Evolutionary conservation across 1,140 invertebrate species (phyloP), one percentile per base, ranked within the genome.

Genomic region (Cydia pomonella): DNA sequence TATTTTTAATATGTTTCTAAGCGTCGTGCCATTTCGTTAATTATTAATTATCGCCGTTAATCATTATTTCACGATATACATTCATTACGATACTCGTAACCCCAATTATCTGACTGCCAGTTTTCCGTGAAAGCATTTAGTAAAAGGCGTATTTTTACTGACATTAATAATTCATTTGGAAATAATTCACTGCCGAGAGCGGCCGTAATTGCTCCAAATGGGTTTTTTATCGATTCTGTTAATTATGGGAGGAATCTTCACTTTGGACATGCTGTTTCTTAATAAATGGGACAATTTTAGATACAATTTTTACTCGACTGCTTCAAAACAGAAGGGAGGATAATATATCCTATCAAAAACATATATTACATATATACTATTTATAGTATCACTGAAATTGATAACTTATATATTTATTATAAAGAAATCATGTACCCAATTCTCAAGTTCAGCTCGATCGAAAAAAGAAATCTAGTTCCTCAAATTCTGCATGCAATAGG

Each of bases 151-250:
- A 53, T 53, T 53, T 59, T 59, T 59, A 59, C 53, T 59, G 53
- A 59, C 53, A 59, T 59, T 59, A 59, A 59, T 59, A 59, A 59
- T 59, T 59, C 53, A 59, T 59, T 59, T 59, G 53, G 53, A 59
- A 59, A 59, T 59, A 23, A 59, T 59, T 59, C 53, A 59, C 53
- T 23, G 53, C 53, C 53, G 53, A n/a, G 18, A 6, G 7, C 53
- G 18, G 53, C 18, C 53, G 7, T 59, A 59, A 59, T 59, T 59
- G 53, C 53, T 59, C 16, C 53, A 59, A 59, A 59, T 59, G 53
- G 53, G 53, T 59, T 59, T 59, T 59, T 59, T 59, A 59, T 59
- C 53, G 53, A 59, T 59, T 59, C 53, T 59, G 18, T 59, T 59
- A 59, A 59, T 59, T 59, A 59, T 59, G 21, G 53, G 21, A n/a